phyloP scores from a whole-genome alignment of 1,140 invertebrate species.

The Hormaphis cornu region DNA sequence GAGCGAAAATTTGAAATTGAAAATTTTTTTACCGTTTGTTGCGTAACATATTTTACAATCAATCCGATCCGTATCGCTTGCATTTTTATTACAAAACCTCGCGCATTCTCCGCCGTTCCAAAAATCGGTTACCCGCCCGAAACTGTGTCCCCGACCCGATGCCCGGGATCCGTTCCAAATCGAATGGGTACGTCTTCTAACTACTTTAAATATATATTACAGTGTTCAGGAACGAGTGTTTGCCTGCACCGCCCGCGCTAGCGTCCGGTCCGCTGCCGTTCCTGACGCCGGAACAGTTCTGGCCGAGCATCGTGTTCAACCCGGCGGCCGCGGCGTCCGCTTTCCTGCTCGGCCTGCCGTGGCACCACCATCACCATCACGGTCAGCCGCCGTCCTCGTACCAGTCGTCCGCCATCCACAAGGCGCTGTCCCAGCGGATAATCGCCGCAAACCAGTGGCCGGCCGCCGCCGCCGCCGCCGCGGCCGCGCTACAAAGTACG shows the following conservation, averaged over 20 bases:
- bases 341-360: constrained; percentile 16
- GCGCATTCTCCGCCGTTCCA: no score
- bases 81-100: no score
- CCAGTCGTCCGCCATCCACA: constrained; percentile 2
- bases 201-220: no score
- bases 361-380: constrained; percentile 10
- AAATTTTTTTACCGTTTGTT: no score
- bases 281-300: constrained; percentile 4
- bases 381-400: neutral
- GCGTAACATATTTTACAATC: no score
- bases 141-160: no score
- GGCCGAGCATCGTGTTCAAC: constrained; percentile 20
- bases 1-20: no score
- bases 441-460: neutral
- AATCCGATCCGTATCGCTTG: no score
- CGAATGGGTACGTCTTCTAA: no score
- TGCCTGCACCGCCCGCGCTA: neutral
- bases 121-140: no score
- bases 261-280: neutral
- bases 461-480: neutral
- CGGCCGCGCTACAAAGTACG: neutral
- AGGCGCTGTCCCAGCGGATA: neutral
- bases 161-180: no score
- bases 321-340: constrained; percentile 10
- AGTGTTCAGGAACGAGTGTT: constrained; percentile 14